These are phyloP conservation scores for Cerastoderma edule DNA, from an alignment of 2,888 invertebrate genomes.

Conservation along the genomic window DNA sequence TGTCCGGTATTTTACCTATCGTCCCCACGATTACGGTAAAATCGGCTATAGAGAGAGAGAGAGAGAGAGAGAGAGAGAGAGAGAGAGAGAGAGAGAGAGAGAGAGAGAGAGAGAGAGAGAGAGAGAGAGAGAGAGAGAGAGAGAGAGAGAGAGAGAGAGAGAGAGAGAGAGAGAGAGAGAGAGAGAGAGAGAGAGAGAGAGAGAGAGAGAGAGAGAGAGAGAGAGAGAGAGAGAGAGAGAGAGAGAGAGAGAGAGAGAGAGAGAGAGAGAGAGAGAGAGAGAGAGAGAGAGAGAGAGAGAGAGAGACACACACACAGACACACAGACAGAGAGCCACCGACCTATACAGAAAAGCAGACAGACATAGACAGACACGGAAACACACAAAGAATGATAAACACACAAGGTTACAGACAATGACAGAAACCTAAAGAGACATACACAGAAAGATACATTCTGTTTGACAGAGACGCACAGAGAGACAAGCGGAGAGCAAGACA, in stretches of 20 bases:
- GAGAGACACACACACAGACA: constrained; percentile 2
- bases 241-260: constrained; percentile 13
- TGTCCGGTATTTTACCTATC: no score
- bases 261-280: constrained; percentile 17
- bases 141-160: constrained; percentile 26
- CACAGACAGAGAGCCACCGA: no score
- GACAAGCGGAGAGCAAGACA: no score
- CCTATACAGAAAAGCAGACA: no score
- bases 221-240: constrained; percentile 21
- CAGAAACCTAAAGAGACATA: no score
- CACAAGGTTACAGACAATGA: no score
- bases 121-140: constrained; percentile 28
- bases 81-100: constrained; percentile 3
- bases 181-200: constrained; percentile 23
- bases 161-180: constrained; percentile 23
- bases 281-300: constrained; percentile 11
- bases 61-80: constrained; percentile 1
- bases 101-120: constrained; percentile 26
- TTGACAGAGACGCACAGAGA: no score
- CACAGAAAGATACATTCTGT: no score
- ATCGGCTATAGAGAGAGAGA: background rate
- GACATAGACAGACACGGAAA: no score
- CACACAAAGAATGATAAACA: no score
- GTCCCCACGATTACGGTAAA: background rate
- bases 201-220: constrained; percentile 23